Percentiles rank a stretch among this genome's conserved stretches.
These are phyloP conservation scores for Eubasilissa splendida DNA, from an alignment of 2,888 invertebrate species.

Conservation along the genomic window DNA sequence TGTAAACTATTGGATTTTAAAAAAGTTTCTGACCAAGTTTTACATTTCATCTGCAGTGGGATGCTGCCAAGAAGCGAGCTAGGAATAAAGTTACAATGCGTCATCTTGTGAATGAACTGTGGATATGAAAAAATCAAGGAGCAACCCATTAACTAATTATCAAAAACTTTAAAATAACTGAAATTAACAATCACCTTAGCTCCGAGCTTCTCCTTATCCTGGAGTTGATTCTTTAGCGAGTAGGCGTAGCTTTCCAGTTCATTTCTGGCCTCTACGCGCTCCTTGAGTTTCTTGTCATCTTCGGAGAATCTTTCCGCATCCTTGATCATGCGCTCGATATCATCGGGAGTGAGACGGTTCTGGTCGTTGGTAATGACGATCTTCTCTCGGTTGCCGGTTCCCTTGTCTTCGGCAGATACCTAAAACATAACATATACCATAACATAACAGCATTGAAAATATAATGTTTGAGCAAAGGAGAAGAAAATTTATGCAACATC, in stretches of 20 bases:
- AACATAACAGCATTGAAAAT: not conserved
- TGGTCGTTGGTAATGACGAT: conserved; percentile 99
- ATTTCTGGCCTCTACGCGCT: conserved; percentile 95
- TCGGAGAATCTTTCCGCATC: conserved; percentile 99
- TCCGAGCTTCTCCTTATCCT: conserved; percentile 97
- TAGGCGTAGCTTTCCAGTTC: conserved; percentile 98
- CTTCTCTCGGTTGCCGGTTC: conserved; percentile 98
- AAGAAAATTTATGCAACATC: not conserved
- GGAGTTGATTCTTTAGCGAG: conserved; percentile 96
- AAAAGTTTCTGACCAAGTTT: conserved; percentile 53
- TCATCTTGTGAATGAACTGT: not conserved
- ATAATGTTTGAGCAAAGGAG: not conserved
- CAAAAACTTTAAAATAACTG: not conserved
- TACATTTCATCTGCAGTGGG: conserved; percentile 55
- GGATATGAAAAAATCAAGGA: not conserved
- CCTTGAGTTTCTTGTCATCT: conserved; percentile 97
- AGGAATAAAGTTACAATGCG: conserved; percentile 1
- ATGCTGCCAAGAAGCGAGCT: conserved; percentile 46
- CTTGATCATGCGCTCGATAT: conserved; percentile 99
- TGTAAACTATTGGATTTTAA: not conserved
- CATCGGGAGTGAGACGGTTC: conserved; percentile 96
- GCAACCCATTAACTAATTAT: not conserved
- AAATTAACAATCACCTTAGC: conserved; percentile 75
- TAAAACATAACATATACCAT: conserved; percentile 17
- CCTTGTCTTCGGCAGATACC: conserved; percentile 98